Evolutionary conservation across 2,113 vertebrate genomes (phyloP), one percentile per base, ranked within the genome.

Genomic region (Pterocles orientalis): DNA sequence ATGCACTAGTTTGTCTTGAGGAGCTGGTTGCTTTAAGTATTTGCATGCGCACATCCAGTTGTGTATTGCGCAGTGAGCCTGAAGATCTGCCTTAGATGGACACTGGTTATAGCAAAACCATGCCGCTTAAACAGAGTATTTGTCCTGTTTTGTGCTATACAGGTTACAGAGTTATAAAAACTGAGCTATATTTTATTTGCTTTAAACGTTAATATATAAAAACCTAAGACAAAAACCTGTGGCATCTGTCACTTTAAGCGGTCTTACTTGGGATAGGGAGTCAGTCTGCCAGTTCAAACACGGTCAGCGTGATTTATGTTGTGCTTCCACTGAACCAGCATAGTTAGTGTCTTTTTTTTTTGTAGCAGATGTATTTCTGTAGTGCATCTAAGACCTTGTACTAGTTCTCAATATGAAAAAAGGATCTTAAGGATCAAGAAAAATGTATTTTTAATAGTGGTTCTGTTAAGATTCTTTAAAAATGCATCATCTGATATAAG

Each of bases 1-100:
- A 71, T 21, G 76, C 91, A 92, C 92, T 61, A 36, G 95, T 96
- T 93, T 81, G 88, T 71, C 95, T 92, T 54, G 95, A 92, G 95
- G 86, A 95, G 94, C 92, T 95, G 90, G 94, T 95, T 96, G 73
- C 9, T 51, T 15, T 28, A 9, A 65, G 64, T 41, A 86, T 97
- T 95, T 95, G 86, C 83, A 89, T 95, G 80, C 48, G 80, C 70
- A 56, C 90, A 92, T 96, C 87, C 90, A 94, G 90, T 41, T 43
- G 48, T 16, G 75, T 41, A 24, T 68, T 88, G 82, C n/a, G 13
- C 75, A 86, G 71, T 9, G 65, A 86, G 78, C 41, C 82, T 62
- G 71, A 45, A 61, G 94, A 92, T 94, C 94, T 78, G 45, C 86
- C 24, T 79, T 51, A 68, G 64, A 5, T 83, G 68, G 68, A 61